These are phyloP conservation scores for Drosophila tropicalis DNA, from an alignment of 1,140 invertebrate genomes.

Conservation along the genomic window DNA sequence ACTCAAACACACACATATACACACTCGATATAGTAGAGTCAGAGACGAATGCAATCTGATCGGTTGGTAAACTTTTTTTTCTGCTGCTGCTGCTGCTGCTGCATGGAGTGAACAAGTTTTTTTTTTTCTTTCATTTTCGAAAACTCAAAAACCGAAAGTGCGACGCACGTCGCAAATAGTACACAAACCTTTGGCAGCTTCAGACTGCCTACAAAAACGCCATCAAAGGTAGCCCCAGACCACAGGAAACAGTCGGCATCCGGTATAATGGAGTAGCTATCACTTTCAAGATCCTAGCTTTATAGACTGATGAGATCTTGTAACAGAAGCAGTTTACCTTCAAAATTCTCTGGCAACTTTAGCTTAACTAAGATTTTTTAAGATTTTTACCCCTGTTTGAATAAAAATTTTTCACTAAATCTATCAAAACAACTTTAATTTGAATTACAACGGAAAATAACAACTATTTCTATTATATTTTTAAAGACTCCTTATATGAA, in stretches of 20 bases:
- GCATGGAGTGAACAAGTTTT: constrained; percentile 69
- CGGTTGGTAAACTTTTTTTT: constrained; percentile 46
- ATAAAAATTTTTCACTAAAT: no score
- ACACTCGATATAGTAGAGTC: constrained; percentile 5
- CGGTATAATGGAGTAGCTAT: neutral
- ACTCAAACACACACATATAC: constrained; percentile 11
- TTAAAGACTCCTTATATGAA: no score
- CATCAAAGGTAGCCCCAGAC: constrained; percentile 63
- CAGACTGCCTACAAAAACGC: constrained; percentile 29
- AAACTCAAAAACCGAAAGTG: constrained; percentile 63
- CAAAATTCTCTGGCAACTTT: no score
- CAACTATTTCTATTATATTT: no score
- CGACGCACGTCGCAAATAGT: constrained; percentile 43
- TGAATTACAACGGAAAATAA: no score
- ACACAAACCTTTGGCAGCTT: constrained; percentile 65
- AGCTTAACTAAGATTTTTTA: no score
- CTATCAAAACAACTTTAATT: no score
- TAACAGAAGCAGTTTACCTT: no score
- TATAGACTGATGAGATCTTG: no score
- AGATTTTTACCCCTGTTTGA: no score
- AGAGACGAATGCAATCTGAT: constrained; percentile 70
- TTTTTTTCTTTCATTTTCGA: constrained; percentile 22
- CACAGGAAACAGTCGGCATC: neutral
- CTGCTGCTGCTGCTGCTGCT: constrained; percentile 36
- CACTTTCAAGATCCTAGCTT: neutral